phyloP scores from a whole-genome alignment of 1,140 invertebrate genomes.

The Drosophila teissieri region DNA sequence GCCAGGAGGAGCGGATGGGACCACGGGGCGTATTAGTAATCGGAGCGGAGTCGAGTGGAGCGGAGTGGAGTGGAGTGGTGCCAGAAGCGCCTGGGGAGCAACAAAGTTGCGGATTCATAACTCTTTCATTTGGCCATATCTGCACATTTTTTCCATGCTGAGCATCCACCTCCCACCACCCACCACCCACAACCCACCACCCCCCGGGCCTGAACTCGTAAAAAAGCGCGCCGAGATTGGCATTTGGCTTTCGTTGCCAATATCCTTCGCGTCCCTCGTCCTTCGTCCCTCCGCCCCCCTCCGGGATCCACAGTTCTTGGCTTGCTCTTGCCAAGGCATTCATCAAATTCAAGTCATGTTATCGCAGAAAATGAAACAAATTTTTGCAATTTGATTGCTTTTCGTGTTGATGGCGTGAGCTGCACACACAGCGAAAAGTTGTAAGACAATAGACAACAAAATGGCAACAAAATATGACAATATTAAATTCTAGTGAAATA shows the following conservation, averaged over 20 bases:
- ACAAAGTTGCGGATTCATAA: slow-evolving; percentile 83
- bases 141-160: slow-evolving; percentile 67
- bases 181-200: slow-evolving; percentile 5
- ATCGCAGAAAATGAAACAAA: slow-evolving; percentile 83
- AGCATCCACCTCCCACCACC: background rate
- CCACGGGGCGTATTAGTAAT: slow-evolving; percentile 74
- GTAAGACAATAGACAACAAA: too few relatives aligned
- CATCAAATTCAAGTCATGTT: slow-evolving; percentile 83
- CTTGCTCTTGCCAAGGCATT: slow-evolving; percentile 73
- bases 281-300: background rate
- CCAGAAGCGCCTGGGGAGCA: slow-evolving; percentile 59
- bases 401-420: slow-evolving; percentile 74
- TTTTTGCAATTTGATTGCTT: slow-evolving; percentile 83
- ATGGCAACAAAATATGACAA: too few relatives aligned
- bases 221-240: slow-evolving; percentile 77
- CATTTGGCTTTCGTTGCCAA: slow-evolving; percentile 80
- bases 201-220: slow-evolving; percentile 46
- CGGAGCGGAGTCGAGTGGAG: slow-evolving; percentile 37
- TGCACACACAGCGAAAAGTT: background rate
- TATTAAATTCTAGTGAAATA: too few relatives aligned
- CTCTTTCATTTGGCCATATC: slow-evolving; percentile 82
- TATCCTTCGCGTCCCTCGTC: slow-evolving; percentile 60
- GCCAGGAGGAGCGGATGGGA: slow-evolving; percentile 23
- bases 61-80: slow-evolving; percentile 40
- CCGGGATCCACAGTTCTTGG: slow-evolving; percentile 10